Evolutionary conservation across 2,797 vertebrate species (phyloP).

Genomic region (Limosa lapponica): DNA sequence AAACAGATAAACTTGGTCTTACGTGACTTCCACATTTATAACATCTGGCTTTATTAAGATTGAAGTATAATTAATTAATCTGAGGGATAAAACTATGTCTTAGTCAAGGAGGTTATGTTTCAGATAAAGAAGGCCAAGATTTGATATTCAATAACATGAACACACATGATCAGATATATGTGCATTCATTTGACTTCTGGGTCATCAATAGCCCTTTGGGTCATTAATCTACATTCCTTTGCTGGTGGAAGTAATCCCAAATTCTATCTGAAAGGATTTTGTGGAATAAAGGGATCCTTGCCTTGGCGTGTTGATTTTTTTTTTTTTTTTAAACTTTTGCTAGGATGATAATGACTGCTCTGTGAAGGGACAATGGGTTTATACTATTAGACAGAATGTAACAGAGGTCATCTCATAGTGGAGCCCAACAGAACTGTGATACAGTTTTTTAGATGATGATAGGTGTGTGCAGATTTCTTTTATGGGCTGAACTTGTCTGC

Average conservation of each 20-base stretch:
- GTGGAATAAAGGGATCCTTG: not conserved
- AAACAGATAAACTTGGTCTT: not conserved
- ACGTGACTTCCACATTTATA: not conserved
- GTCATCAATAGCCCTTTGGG: not conserved
- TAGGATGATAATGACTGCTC: not conserved
- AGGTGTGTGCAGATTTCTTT: not conserved
- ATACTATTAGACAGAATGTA: not conserved
- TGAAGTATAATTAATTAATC: not conserved
- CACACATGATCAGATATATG: not conserved
- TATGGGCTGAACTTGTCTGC: not conserved
- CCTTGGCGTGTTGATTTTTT: not conserved
- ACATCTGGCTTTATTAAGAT: not conserved
- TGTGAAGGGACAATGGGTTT: not conserved
- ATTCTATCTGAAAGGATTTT: not conserved
- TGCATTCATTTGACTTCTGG: not conserved
- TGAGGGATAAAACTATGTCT: not conserved
- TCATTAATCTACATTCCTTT: not conserved
- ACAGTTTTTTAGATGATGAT: not conserved
- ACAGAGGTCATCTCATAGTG: not conserved
- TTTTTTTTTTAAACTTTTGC: no score
- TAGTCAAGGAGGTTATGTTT: not conserved
- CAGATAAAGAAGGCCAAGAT: not conserved
- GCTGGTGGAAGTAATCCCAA: not conserved
- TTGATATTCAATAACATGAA: not conserved
- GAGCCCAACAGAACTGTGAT: not conserved